These are phyloP conservation scores for Dasysyrphus tricinctus DNA, from an alignment of 2,888 invertebrate species.

Conservation along the genomic window DNA sequence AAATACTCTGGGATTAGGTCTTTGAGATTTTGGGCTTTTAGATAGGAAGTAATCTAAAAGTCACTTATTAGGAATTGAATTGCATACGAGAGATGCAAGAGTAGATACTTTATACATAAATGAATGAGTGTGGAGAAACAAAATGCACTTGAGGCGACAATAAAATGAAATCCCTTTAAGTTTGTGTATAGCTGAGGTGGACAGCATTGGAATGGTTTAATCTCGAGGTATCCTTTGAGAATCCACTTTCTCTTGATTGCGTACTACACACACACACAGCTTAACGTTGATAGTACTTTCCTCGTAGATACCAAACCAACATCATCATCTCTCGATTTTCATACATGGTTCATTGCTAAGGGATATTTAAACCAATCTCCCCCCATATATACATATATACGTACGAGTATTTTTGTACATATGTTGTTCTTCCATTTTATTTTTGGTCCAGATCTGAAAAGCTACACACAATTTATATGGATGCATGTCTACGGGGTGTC, in stretches of 20 bases:
- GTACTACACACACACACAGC: neutral
- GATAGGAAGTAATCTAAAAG: conserved; percentile 39
- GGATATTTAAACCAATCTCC: conserved; percentile 16
- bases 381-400: neutral
- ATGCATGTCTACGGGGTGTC: conserved; percentile 4
- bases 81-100: neutral
- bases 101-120: neutral
- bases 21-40: conserved; percentile 29
- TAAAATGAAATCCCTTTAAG: conserved; percentile 36
- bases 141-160: conserved; percentile 39
- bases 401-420: too few relatives aligned
- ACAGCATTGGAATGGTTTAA: conserved; percentile 35
- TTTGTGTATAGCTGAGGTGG: conserved; percentile 50
- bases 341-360: neutral
- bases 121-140: neutral
- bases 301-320: neutral
- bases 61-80: conserved; percentile 38
- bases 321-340: conserved; percentile 15
- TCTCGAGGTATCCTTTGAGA: conserved; percentile 18
- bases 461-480: conserved; percentile 29
- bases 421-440: neutral
- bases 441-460: conserved; percentile 2
- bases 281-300: conserved; percentile 9
- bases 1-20: conserved; percentile 28
- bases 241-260: conserved; percentile 2